These are phyloP conservation scores for Rhinoderma darwinii DNA, from an alignment of 2,113 vertebrate species.

Conservation along the genomic window DNA sequence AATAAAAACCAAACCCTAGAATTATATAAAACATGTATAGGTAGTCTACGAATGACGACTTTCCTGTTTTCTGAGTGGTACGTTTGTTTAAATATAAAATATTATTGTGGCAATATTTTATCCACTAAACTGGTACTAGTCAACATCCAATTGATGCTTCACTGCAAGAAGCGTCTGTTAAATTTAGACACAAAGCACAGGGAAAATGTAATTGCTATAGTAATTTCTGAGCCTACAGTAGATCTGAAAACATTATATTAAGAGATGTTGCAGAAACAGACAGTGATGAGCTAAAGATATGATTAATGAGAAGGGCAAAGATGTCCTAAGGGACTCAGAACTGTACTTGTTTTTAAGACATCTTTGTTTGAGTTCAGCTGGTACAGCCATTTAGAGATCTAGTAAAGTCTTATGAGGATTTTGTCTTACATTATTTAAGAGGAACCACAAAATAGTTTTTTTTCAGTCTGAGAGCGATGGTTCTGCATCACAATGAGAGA, in stretches of 20 bases:
- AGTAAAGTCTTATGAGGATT: neutral
- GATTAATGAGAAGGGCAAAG: conserved; percentile 29
- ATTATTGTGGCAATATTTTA: neutral
- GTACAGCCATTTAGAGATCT: neutral
- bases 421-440: neutral
- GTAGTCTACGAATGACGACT: neutral
- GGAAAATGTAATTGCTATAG: neutral
- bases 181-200: neutral
- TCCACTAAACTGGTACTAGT: neutral
- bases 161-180: neutral
- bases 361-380: conserved; percentile 29
- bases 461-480: neutral
- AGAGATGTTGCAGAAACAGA: neutral
- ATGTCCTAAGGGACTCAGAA: conserved; percentile 17
- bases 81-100: neutral
- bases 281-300: conserved; percentile 17
- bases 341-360: conserved; percentile 23
- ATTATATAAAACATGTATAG: neutral
- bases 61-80: neutral
- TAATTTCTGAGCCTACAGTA: neutral
- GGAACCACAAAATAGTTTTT: neutral
- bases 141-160: neutral
- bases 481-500: neutral
- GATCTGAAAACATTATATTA: conserved; percentile 18
- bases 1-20: neutral